A percentile compares a stretch with the other conserved stretches of the same genome.
Evolutionary conservation across 1,140 invertebrate species (phyloP).

Genomic region (Ctenoplectra terminalis): DNA sequence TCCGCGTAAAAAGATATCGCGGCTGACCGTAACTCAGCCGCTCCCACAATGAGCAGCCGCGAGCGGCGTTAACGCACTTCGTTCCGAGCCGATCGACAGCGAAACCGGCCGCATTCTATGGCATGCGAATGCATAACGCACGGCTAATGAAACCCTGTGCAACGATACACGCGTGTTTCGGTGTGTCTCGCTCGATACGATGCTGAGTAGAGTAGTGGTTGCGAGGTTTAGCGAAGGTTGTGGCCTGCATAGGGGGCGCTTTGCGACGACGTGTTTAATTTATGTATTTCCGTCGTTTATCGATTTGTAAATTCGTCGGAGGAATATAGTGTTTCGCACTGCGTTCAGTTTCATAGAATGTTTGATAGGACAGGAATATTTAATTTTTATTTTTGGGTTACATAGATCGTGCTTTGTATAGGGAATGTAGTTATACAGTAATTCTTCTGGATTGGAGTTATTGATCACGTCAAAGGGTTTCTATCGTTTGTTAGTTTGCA

Average conservation of each 20-base stretch:
- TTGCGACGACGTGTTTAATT: too few relatives aligned
- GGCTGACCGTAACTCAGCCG: conserved; percentile 75
- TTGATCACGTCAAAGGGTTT: too few relatives aligned
- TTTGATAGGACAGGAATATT: too few relatives aligned
- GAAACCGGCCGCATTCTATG: conserved; percentile 68
- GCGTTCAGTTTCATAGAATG: too few relatives aligned
- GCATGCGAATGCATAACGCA: conserved; percentile 61
- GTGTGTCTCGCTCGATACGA: background rate
- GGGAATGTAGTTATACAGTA: too few relatives aligned
- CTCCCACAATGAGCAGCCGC: conserved; percentile 74
- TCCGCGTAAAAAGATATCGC: conserved; percentile 76
- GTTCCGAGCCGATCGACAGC: conserved; percentile 70
- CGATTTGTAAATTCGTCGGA: too few relatives aligned
- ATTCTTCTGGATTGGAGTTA: too few relatives aligned
- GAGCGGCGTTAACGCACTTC: conserved; percentile 74
- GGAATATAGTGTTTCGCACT: too few relatives aligned
- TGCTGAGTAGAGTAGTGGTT: background rate
- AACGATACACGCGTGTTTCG: conserved; percentile 10
- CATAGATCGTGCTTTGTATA: background rate
- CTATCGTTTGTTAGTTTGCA: too few relatives aligned
- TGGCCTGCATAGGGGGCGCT: background rate
- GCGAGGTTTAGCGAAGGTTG: too few relatives aligned
- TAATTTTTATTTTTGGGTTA: too few relatives aligned
- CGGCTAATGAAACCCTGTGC: conserved; percentile 38
- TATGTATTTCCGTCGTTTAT: too few relatives aligned